Percentiles rank a stretch among this genome's conserved stretches.
phyloP scores from a whole-genome alignment of 2,888 invertebrate species.

The Conchocele bisecta region DNA sequence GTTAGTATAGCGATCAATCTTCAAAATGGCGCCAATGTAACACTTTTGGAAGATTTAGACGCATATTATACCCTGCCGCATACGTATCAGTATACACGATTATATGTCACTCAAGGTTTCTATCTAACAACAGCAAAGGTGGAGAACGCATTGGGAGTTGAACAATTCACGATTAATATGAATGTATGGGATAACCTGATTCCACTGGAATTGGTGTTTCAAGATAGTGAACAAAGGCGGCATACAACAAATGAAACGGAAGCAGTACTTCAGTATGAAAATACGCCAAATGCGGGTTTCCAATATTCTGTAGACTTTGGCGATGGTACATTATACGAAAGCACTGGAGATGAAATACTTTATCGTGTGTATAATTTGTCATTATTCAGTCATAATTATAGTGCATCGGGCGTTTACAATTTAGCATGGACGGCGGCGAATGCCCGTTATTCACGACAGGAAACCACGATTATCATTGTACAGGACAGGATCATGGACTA shows the following conservation, averaged over 20 bases:
- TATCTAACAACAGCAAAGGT: conserved; percentile 20
- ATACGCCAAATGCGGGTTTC: conserved; percentile 42
- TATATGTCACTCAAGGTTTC: conserved; percentile 38
- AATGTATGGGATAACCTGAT: conserved; percentile 43
- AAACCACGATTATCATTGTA: conserved; percentile 30
- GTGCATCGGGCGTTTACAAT: conserved; percentile 26
- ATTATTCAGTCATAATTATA: conserved; percentile 35
- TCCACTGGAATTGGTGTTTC: conserved; percentile 18
- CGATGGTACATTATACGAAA: conserved; percentile 17
- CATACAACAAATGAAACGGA: conserved; percentile 47
- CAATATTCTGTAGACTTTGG: conserved; percentile 45
- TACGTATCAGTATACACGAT: not conserved
- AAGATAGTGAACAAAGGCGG: conserved; percentile 23
- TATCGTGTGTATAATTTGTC: conserved; percentile 30
- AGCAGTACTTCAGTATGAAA: conserved; percentile 33
- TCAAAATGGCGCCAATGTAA: conserved; percentile 1
- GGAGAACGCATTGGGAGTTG: conserved; percentile 25
- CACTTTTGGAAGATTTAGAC: not conserved
- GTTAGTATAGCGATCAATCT: conserved; percentile 33
- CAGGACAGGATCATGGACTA: conserved; percentile 28
- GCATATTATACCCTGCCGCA: not conserved
- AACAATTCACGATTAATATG: conserved; percentile 4
- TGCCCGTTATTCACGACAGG: conserved; percentile 21
- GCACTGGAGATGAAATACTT: conserved; percentile 17
- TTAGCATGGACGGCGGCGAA: conserved; percentile 45